Base-by-base conservation (phyloP, 2,888 invertebrate genomes). In the Tenthredo notha region DNA sequence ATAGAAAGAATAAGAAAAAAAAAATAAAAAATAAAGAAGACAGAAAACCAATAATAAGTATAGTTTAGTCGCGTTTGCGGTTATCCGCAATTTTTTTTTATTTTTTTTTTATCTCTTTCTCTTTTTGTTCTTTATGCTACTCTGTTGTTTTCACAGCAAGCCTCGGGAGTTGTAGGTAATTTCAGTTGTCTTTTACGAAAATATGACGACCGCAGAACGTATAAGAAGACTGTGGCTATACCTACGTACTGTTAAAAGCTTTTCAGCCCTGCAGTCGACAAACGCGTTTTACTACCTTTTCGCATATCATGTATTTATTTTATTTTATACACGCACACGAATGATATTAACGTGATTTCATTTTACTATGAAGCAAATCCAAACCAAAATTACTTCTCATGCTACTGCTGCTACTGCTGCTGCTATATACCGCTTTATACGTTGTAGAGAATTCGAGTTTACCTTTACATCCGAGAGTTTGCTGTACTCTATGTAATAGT, bases 11-110 rank as follows among this genome's bases (percentile, higher is more conserved):
- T 37, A 70, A n/a, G 12, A 15, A 67, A 33, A 4, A 15, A 67
- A 70, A 37, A 37, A 21, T 5, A 33, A 15, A 18, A 5, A 70
- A 37, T 2, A 33, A 33, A 33, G 33, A 33, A 33, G 33, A 33
- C 33, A 33, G 75, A 75, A 47, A 43, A 50, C 37, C 43, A 75
- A 37, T 43, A 75, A 47, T 75, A 75, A 75, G 75, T 75, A 75
- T 75, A 54, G 77, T 77, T 54, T 50, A 54, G 50, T 18, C 43
- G 77, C 43, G 77, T 54, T 77, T 18, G 77, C 47, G 77, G 77
- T 77, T 50, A 77, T 50, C 77, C 77, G 33, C 77, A 77, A n/a
- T 54, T 47, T 74, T 54, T 54, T 37, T 37, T 33, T n/a, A 77
- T 43, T 74, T 54, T 33, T 33, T 33, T 33, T 77, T 77, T 33